phyloP scores from a whole-genome alignment of 1,140 invertebrate genomes.

The Micrasema longulum region DNA sequence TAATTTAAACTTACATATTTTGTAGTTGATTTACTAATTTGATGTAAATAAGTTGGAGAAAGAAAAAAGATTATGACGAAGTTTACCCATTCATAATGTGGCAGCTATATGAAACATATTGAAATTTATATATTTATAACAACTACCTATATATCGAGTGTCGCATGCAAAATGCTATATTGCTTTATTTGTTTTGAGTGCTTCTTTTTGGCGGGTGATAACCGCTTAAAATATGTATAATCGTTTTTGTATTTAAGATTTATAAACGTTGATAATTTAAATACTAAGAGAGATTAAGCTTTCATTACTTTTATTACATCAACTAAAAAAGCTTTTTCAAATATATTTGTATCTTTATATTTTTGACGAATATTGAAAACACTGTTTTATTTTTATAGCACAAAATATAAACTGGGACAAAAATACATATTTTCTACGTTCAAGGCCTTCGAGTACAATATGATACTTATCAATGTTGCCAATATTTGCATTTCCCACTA shows the following conservation, averaged over 20 bases:
- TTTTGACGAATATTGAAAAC: slow-evolving; percentile 18
- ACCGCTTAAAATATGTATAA: slow-evolving; percentile 11
- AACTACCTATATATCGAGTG: slow-evolving; percentile 23
- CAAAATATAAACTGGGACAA: slow-evolving; percentile 22
- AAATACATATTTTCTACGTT: slow-evolving; percentile 25
- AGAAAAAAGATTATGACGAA: no score
- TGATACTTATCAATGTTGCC: slow-evolving; percentile 41
- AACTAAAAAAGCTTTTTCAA: slow-evolving; percentile 1
- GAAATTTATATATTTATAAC: slow-evolving; percentile 26
- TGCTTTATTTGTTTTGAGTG: slow-evolving; percentile 19
- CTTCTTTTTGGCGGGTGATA: slow-evolving; percentile 7
- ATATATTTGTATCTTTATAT: slow-evolving; percentile 26
- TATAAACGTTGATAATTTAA: slow-evolving; percentile 8
- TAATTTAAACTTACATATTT: slow-evolving; percentile 27
- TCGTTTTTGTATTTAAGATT: slow-evolving; percentile 17
- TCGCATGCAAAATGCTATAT: slow-evolving; percentile 43
- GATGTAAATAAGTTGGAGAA: slow-evolving; percentile 24
- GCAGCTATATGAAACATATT: slow-evolving; percentile 37
- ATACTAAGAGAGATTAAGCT: neutral
- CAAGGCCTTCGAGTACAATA: slow-evolving; percentile 45
- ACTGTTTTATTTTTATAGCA: slow-evolving; percentile 41
- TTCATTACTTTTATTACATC: no score
- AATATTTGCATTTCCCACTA: slow-evolving; percentile 18
- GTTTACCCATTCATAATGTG: slow-evolving; percentile 35
- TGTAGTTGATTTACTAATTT: slow-evolving; percentile 31